Conservation (phyloP, 2,113 vertebrate genomes). For the Colinus virginianus region DNA sequence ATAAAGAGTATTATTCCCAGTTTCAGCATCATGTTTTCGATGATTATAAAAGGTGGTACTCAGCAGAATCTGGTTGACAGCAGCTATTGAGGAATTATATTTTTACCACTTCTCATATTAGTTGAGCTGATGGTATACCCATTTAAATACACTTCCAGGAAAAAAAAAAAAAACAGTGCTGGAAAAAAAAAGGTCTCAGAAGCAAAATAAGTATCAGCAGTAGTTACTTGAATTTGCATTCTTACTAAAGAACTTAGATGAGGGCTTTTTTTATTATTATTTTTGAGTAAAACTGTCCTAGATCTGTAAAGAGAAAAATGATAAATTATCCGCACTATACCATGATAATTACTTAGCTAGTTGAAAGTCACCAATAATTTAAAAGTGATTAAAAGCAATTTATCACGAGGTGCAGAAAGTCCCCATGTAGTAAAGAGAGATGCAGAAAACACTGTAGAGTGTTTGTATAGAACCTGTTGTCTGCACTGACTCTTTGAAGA, state of each 20-base stretch:
- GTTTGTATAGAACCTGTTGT: not conserved
- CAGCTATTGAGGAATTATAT: not conserved
- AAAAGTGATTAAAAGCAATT: not conserved
- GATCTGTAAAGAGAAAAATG: not conserved
- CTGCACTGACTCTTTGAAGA: not conserved
- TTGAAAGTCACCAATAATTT: not conserved
- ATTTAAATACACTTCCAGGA: not conserved
- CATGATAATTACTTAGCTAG: not conserved
- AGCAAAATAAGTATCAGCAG: not conserved
- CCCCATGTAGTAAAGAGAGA: not conserved
- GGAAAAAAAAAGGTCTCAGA: not conserved
- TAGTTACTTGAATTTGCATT: not conserved
- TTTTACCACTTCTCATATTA: not conserved
- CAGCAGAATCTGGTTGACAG: not conserved
- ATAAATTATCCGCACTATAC: not conserved
- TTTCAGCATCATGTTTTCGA: not conserved
- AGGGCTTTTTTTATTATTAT: not conserved
- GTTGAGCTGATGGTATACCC: not conserved
- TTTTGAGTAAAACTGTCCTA: not conserved
- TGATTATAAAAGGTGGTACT: not conserved
- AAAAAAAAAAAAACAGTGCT: rapidly evolving
- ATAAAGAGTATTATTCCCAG: not conserved
- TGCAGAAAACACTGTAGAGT: not conserved
- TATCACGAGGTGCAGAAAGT: not conserved
- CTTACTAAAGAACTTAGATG: not conserved